phyloP scores from a whole-genome alignment of 1,140 invertebrate genomes.

The Zaprionus kolodkinae region DNA sequence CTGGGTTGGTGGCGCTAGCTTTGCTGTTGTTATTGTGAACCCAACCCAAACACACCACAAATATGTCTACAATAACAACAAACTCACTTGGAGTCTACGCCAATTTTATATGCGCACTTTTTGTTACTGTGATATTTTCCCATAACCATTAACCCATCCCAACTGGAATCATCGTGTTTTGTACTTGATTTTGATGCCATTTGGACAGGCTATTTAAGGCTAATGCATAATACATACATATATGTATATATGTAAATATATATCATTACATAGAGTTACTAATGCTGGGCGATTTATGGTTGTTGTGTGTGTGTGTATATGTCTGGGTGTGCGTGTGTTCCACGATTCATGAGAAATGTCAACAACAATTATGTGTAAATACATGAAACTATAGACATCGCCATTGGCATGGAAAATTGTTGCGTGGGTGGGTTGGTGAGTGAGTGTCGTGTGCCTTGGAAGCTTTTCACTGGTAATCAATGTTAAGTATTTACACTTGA shows the following conservation, averaged over 20 bases:
- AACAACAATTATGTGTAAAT: slow-evolving; percentile 53
- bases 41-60: slow-evolving; percentile 44
- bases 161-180: slow-evolving; percentile 47
- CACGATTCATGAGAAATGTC: slow-evolving; percentile 51
- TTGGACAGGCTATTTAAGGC: slow-evolving; percentile 23
- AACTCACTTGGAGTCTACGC: slow-evolving; percentile 36
- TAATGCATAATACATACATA: slow-evolving; percentile 24
- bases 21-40: slow-evolving; percentile 38
- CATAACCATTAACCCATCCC: slow-evolving; percentile 37
- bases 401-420: slow-evolving; percentile 62
- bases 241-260: background rate
- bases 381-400: slow-evolving; percentile 28
- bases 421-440: slow-evolving; percentile 30
- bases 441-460: slow-evolving; percentile 6
- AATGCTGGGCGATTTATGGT: background rate
- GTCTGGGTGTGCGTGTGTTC: slow-evolving; percentile 6
- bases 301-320: background rate
- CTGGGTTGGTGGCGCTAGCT: slow-evolving; percentile 25
- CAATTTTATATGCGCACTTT: slow-evolving; percentile 53
- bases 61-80: slow-evolving; percentile 34
- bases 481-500: slow-evolving; percentile 55
- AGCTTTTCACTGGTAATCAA: slow-evolving; percentile 41
- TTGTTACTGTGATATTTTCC: slow-evolving; percentile 24
- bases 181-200: slow-evolving; percentile 70
- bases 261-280: slow-evolving; percentile 9